These are phyloP conservation scores for Campylorhamphus procurvoides DNA, from an alignment of 2,113 vertebrate species.

Conservation along the genomic window DNA sequence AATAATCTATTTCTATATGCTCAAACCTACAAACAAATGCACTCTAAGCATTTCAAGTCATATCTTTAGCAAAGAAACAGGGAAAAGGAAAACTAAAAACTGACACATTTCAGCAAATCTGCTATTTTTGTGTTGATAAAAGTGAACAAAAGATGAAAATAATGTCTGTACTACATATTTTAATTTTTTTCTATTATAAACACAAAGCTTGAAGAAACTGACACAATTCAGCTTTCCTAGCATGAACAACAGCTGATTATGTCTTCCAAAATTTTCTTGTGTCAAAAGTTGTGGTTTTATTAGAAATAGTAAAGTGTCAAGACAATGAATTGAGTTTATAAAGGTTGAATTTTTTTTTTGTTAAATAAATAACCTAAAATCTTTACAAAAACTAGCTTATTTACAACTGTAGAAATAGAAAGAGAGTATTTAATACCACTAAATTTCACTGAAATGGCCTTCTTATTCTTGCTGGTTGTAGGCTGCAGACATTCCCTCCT, in stretches of 20 bases:
- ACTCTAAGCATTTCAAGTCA: not conserved
- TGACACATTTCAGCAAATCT: not conserved
- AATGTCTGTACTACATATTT: not conserved
- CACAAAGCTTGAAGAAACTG: not conserved
- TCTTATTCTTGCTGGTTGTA: not conserved
- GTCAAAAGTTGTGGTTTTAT: not conserved
- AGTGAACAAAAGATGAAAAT: not conserved
- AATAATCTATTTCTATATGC: not conserved
- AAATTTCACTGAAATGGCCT: not conserved
- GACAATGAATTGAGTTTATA: not conserved
- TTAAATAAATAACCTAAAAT: not conserved
- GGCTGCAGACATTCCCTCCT: not conserved
- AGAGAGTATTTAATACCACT: not conserved
- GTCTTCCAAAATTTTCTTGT: not conserved
- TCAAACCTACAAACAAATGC: not conserved
- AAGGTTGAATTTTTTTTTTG: not conserved
- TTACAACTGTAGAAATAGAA: not conserved
- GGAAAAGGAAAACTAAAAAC: not conserved
- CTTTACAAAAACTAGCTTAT: not conserved
- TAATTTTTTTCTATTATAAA: not conserved
- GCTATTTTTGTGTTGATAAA: not conserved
- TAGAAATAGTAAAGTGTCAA: not conserved
- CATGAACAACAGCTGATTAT: not conserved
- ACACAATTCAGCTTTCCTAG: not conserved
- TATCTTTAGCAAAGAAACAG: not conserved